phyloP scores from a whole-genome alignment of 2,888 invertebrate species.

The Sminthurinus aureus region DNA sequence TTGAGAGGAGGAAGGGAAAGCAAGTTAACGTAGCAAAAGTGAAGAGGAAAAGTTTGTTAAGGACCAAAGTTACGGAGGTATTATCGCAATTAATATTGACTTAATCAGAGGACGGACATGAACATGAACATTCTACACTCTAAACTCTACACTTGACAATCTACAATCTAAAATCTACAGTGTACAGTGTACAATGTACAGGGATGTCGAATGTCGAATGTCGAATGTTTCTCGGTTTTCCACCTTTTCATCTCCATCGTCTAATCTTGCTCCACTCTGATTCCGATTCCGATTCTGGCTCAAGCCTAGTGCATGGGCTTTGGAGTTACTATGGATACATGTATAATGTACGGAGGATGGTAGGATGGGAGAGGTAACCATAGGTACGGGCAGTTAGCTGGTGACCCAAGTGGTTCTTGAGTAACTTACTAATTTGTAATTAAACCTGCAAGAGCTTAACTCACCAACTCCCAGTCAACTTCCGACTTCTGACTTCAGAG shows the following conservation, averaged over 20 bases:
- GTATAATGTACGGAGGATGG: neutral
- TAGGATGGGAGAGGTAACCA: neutral
- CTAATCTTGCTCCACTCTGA: too few relatives aligned
- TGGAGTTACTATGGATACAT: too few relatives aligned
- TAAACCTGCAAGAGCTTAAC: slow-evolving; percentile 28
- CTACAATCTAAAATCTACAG: too few relatives aligned
- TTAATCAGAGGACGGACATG: slow-evolving; percentile 32
- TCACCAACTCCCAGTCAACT: neutral
- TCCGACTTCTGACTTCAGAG: neutral
- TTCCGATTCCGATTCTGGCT: neutral
- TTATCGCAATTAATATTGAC: slow-evolving; percentile 43
- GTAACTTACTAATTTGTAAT: slow-evolving; percentile 34
- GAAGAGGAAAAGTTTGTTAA: slow-evolving; percentile 5
- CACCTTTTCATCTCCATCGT: too few relatives aligned
- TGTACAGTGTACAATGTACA: too few relatives aligned
- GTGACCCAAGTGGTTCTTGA: neutral
- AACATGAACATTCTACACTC: neutral
- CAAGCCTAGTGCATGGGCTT: neutral
- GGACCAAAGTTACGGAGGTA: slow-evolving; percentile 12
- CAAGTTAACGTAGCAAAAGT: too few relatives aligned
- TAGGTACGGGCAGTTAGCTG: neutral
- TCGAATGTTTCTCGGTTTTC: too few relatives aligned
- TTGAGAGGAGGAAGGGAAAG: too few relatives aligned
- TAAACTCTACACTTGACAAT: too few relatives aligned
- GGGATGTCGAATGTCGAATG: too few relatives aligned